These are phyloP conservation scores for Cybosia mesomella DNA, from an alignment of 2,888 invertebrate genomes.

Conservation along the genomic window DNA sequence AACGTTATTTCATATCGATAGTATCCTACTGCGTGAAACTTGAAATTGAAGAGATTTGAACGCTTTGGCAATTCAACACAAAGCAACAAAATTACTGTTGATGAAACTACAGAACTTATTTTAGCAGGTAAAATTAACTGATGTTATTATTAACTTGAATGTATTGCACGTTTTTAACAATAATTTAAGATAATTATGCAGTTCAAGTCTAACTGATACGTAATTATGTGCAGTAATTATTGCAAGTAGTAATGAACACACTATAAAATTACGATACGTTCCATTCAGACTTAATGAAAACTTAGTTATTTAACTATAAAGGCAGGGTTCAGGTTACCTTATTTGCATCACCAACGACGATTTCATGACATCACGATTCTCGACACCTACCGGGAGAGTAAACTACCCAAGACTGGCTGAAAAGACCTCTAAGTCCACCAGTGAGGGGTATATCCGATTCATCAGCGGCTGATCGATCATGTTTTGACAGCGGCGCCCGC, in stretches of 20 bases:
- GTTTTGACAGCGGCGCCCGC: constrained; percentile 67
- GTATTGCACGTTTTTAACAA: neutral
- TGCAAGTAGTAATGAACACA: too few species aligned
- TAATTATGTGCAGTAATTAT: neutral
- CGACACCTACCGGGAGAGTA: neutral
- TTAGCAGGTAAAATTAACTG: neutral
- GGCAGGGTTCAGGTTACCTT: too few species aligned
- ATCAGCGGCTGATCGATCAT: constrained; percentile 77
- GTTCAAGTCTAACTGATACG: neutral
- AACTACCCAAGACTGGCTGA: neutral
- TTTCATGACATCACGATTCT: too few species aligned
- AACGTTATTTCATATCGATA: too few species aligned
- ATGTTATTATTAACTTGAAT: neutral
- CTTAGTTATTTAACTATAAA: too few species aligned
- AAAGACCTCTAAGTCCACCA: constrained; percentile 2
- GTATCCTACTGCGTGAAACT: too few species aligned
- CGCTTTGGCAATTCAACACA: neutral
- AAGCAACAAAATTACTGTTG: neutral
- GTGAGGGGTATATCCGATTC: constrained; percentile 50
- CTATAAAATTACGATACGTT: neutral
- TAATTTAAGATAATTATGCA: neutral
- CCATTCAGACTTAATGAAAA: neutral
- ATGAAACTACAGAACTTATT: too few species aligned
- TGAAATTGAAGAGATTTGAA: too few species aligned
- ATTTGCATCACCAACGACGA: too few species aligned